A percentile compares a stretch with the other conserved stretches of the same genome.
These are phyloP conservation scores for Axea sp. DNA, from an alignment of 2,888 invertebrate genomes.

Conservation along the genomic window DNA sequence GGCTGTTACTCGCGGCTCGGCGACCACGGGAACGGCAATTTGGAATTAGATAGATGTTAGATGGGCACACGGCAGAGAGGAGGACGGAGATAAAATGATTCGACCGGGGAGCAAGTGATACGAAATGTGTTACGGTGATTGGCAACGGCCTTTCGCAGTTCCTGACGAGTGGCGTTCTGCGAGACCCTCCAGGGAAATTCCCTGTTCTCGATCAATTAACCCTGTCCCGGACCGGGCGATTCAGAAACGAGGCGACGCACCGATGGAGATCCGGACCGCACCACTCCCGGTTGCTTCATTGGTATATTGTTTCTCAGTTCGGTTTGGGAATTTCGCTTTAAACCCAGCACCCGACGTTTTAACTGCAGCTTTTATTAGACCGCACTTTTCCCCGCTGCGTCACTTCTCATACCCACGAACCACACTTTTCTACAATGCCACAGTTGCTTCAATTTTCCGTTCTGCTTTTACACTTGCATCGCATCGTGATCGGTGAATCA, in stretches of 20 bases:
- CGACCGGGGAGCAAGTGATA: slow-evolving; percentile 7
- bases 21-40: no score
- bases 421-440: no score
- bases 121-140: slow-evolving; percentile 40
- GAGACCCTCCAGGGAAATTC: background rate
- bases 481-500: no score
- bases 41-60: slow-evolving; percentile 49
- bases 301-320: slow-evolving; percentile 1
- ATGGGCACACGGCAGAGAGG: slow-evolving; percentile 51
- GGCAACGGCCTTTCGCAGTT: slow-evolving; percentile 17
- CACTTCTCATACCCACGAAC: no score
- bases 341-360: no score
- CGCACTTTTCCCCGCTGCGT: no score
- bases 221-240: background rate
- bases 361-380: no score
- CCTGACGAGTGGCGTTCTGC: slow-evolving; percentile 2
- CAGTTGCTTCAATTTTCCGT: no score
- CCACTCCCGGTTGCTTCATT: background rate
- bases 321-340: no score
- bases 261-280: background rate
- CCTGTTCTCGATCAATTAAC: background rate
- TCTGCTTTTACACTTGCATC: no score
- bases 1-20: slow-evolving; percentile 3
- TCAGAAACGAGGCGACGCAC: background rate
- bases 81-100: slow-evolving; percentile 4